Percentiles rank a stretch among this genome's conserved stretches.
phyloP scores from a whole-genome alignment of 2,888 invertebrate species.

The Drosophila eohydei region DNA sequence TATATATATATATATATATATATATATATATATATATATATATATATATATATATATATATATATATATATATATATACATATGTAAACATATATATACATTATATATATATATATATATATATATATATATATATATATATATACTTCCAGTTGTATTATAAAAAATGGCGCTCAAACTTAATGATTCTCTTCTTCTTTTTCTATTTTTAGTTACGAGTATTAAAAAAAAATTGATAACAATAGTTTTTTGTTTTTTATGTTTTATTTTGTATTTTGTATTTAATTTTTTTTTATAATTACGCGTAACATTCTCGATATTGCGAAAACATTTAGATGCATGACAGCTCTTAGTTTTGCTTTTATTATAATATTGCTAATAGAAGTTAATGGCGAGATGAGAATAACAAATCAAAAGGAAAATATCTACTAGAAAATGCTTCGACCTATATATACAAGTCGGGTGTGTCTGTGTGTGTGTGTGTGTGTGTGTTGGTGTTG shows the following conservation, averaged over 20 bases:
- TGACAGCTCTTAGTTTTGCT: constrained; percentile 48
- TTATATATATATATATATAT: constrained; percentile 29
- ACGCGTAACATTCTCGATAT: constrained; percentile 45
- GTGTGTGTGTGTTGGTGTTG: constrained; percentile 24
- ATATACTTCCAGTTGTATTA: constrained; percentile 27
- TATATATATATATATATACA: not conserved
- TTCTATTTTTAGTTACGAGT: constrained; percentile 38
- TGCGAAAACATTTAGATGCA: constrained; percentile 71
- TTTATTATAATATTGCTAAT: constrained; percentile 63
- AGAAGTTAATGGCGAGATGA: constrained; percentile 56
- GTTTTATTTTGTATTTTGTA: constrained; percentile 22
- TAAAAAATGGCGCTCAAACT: constrained; percentile 71
- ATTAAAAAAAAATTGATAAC: constrained; percentile 60
- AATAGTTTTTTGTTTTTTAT: constrained; percentile 45
- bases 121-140: constrained; percentile 33
- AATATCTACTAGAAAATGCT: constrained; percentile 47
- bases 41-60: constrained; percentile 22
- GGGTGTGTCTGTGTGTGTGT: constrained; percentile 27
- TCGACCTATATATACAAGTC: constrained; percentile 49
- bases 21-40: constrained; percentile 26
- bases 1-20: constrained; percentile 28
- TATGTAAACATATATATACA: constrained; percentile 15
- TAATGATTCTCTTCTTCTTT: constrained; percentile 52
- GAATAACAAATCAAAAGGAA: constrained; percentile 13
- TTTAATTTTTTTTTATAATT: constrained; percentile 25